Percentiles rank a stretch among this genome's conserved stretches.
Conservation (phyloP, 2,888 invertebrate genomes). For the Pyrocoelia pectoralis region DNA sequence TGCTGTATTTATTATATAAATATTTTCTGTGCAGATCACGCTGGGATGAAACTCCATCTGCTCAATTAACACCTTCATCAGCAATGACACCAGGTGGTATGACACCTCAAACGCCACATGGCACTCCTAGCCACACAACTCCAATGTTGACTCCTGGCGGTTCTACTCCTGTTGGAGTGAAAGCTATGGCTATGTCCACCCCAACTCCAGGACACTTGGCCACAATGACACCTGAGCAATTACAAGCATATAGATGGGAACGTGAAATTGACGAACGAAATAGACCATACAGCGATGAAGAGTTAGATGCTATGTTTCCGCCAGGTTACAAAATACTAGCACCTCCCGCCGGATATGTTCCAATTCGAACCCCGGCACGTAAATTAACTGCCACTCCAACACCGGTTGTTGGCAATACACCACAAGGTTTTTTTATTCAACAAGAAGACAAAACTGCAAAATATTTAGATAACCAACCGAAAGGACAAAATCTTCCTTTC, state of each 20-base stretch:
- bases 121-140: constrained; percentile 73
- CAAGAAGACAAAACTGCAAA: constrained; percentile 86
- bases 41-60: constrained; percentile 97
- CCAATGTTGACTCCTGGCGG: constrained; percentile 81
- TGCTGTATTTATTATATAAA: neutral
- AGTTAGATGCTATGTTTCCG: constrained; percentile 96
- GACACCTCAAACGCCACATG: constrained; percentile 71
- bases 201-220: constrained; percentile 96
- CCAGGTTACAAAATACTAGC: constrained; percentile 97
- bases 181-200: constrained; percentile 99
- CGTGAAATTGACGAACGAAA: constrained; percentile 98
- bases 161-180: constrained; percentile 87
- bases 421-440: constrained; percentile 95
- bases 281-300: constrained; percentile 95
- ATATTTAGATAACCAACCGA: constrained; percentile 96
- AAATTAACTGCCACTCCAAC: constrained; percentile 99
- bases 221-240: constrained; percentile 99
- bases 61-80: constrained; percentile 63
- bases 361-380: constrained; percentile 87
- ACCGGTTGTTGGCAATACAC: constrained; percentile 86
- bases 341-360: constrained; percentile 81
- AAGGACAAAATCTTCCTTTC: constrained; percentile 93
- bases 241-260: constrained; percentile 98
- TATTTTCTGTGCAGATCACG: constrained; percentile 69
- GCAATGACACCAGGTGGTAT: constrained; percentile 71